Evolutionary conservation across 1,140 invertebrate genomes (phyloP), one percentile per base, ranked within the genome.

Genomic region (Apis laboriosa): DNA sequence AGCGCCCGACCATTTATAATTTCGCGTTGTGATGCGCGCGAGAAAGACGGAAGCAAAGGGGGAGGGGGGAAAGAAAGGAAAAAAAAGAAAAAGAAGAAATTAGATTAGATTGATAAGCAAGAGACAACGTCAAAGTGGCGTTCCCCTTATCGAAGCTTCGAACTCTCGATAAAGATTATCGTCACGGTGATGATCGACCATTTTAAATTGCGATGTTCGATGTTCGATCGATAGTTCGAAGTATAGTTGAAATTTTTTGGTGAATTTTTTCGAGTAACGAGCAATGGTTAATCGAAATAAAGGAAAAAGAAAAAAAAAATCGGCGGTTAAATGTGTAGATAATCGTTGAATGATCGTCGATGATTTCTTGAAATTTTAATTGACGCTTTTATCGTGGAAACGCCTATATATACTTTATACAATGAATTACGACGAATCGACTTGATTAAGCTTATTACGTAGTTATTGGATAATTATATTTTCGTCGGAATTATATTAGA

Each of bases 61-160:
- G 43, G n/a, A 24, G 28, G n/a, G 58, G 17, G 19, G 9, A 17
- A 17, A 21, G 34, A n/a, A 24, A 9, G 5, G 28, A n/a, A 55
- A 5, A 51, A 9, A 34, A 43, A 43, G 12, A 56, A 21, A 58
- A 28, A 21, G 11, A 34, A 34, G 63, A 63, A 64, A 60, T 11
- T 64, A 43, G 71, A 80, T 80, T 75, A 75, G 75, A 80, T 75
- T 80, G 71, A 80, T 80, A 67, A 63, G 71, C 49, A 64, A 74
- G 17, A 58, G 72, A 58, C 71, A 75, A 43, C 79, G 55, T 55
- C 60, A 21, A 64, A 75, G 61, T 55, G 72, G 34, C 71, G 71
- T 80, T 43, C 66, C 17, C 61, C 51, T 80, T 80, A 80, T 80
- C 79, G n/a, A 66, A 56, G 21, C 19, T 51, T 64, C 11, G 53